Base-by-base conservation (phyloP, 2,113 vertebrate species). In the Turdus rufiventris region DNA sequence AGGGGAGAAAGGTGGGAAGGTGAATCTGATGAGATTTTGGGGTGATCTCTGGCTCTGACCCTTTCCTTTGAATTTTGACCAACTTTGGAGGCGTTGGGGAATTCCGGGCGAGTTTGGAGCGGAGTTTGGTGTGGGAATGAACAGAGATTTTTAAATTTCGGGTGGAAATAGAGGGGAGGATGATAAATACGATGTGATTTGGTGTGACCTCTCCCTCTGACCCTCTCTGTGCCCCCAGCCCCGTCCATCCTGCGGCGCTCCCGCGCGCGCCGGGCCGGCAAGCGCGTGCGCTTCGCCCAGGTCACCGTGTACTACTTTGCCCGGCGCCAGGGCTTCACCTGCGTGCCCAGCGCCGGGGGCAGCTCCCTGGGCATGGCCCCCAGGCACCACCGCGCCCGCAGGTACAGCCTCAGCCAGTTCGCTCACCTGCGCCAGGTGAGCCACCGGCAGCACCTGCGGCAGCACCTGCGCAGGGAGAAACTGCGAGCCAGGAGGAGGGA, bases 261-360 rank as follows among this genome's bases (percentile, higher is more conserved):
- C 96, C 66, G 80, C 12, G 6, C 66, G 5, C 67, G 36, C 66
- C 80, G 79, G 6, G 79, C 98, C 60, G 97, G 98, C 36, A 99
- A 99, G 95, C 98, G 97, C 31, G 99, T 99, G 5, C 99, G 99
- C 45, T 99, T 99, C 5, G 99, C 99, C 77, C 98, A 99, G 84
- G 99, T 99, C 96, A 99, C 99, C 1, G 99, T 99, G 8, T 99
- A 99, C 93, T 99, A 99, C 98, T 99, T 99, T 36, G 98, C 99
- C 50, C 98, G 99, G 45, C 98, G 98, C 74, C 99, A 99, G 97
- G 99, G 99, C n/a, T 99, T 99, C 97, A 99, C 99, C 96, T 99
- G 99, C 12, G 99, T 99, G 88, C 99, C 99, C 97, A 99, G 99
- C 96, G 99, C 99, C 45, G 99, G 99, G 1, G 99, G 99, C 89